Conservation (phyloP, 23 tunicate genomes). For the Ciona savignyi region DNA sequence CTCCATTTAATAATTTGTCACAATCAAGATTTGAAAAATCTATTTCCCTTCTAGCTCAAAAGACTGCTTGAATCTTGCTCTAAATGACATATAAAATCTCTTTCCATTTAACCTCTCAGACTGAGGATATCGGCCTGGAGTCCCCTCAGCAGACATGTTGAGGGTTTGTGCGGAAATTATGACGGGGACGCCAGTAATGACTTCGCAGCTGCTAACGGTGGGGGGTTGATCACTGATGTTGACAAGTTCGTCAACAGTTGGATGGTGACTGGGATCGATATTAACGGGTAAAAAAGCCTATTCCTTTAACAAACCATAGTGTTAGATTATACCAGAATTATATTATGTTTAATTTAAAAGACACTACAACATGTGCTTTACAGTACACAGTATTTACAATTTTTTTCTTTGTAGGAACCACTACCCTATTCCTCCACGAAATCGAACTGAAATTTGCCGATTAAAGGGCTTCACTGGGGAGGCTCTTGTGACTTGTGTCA, state of each 20-base stretch:
- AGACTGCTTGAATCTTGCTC: too few relatives aligned
- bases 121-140: constrained; percentile 46
- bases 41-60: too few relatives aligned
- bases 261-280: constrained; percentile 37
- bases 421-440: constrained; percentile 24
- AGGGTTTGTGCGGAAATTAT: constrained; percentile 65
- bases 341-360: too few relatives aligned
- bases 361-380: too few relatives aligned
- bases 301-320: too few relatives aligned
- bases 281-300: constrained; percentile 30
- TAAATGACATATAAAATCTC: too few relatives aligned
- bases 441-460: constrained; percentile 18
- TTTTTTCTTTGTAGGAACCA: constrained; percentile 5
- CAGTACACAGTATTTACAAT: too few relatives aligned
- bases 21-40: too few relatives aligned
- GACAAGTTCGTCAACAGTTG: constrained; percentile 54
- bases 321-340: too few relatives aligned
- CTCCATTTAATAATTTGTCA: neutral
- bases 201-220: constrained; percentile 27
- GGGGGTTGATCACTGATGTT: constrained; percentile 23
- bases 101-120: constrained; percentile 24
- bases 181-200: constrained; percentile 47
- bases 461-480: constrained; percentile 16
- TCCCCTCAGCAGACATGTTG: constrained; percentile 23
- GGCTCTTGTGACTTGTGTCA: too few relatives aligned